phyloP scores from a whole-genome alignment of 2,797 vertebrate species.

The Falco biarmicus region DNA sequence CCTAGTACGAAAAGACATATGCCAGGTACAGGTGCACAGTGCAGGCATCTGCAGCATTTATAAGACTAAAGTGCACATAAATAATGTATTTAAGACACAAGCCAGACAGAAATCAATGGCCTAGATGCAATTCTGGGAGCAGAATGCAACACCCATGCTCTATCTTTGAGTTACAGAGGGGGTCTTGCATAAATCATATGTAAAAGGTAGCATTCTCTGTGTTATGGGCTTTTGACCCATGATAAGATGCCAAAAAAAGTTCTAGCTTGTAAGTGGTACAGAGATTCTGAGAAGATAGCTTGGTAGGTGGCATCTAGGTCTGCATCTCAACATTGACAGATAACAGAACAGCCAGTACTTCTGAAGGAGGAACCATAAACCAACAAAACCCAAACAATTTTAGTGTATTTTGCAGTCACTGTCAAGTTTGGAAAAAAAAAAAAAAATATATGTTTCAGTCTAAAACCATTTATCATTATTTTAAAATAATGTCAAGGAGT shows the following conservation, averaged over 20 bases:
- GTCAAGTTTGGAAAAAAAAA: neutral
- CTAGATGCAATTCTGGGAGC: neutral
- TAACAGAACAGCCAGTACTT: neutral
- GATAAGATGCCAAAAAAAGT: neutral
- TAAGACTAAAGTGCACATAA: neutral
- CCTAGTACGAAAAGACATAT: neutral
- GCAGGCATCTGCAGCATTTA: neutral
- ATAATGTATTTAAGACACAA: neutral
- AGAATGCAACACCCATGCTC: neutral
- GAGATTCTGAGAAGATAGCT: neutral
- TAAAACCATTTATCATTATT: slow-evolving; percentile 41
- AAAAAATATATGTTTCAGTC: neutral
- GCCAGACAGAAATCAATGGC: neutral
- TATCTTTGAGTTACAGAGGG: neutral
- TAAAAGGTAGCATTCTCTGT: neutral
- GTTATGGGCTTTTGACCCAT: neutral
- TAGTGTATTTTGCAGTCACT: slow-evolving; percentile 14
- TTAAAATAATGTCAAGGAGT: slow-evolving; percentile 27
- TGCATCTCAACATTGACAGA: neutral
- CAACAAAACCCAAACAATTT: neutral
- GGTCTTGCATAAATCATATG: neutral
- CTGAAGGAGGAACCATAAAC: neutral
- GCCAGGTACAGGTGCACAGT: neutral
- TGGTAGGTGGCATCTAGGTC: neutral
- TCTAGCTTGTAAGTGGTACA: neutral